These are phyloP conservation scores for Heteractis magnifica DNA, from an alignment of 92 coral and sea anemone genomes.

Conservation along the genomic window DNA sequence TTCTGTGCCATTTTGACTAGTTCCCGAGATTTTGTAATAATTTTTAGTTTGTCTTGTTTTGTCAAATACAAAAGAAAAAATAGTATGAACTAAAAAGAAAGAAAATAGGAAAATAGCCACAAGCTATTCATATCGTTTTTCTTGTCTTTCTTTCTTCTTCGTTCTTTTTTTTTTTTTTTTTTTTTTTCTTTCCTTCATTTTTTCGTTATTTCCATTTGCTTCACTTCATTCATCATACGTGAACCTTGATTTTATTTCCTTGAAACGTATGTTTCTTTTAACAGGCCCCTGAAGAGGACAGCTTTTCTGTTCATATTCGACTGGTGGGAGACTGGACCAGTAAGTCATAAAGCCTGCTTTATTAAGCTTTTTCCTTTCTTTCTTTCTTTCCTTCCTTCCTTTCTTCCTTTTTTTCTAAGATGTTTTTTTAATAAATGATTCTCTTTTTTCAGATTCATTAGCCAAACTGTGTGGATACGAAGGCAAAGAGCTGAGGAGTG, in stretches of 20 bases:
- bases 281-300: slow-evolving; percentile 95
- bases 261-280: neutral
- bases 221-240: neutral
- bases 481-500: slow-evolving; percentile 54
- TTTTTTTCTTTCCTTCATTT: neutral
- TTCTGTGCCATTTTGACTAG: too few relatives aligned
- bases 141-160: too few relatives aligned
- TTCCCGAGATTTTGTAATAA: too few relatives aligned
- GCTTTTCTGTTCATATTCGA: slow-evolving; percentile 89
- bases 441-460: slow-evolving; percentile 39
- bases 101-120: too few relatives aligned
- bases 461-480: slow-evolving; percentile 69
- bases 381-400: neutral
- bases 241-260: neutral
- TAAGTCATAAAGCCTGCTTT: slow-evolving; percentile 10
- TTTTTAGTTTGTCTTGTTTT: too few relatives aligned
- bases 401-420: neutral
- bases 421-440: neutral
- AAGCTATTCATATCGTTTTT: too few relatives aligned
- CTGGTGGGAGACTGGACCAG: slow-evolving; percentile 97
- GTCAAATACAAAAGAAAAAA: too few relatives aligned
- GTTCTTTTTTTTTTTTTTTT: too few relatives aligned
- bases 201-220: neutral
- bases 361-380: neutral
- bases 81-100: too few relatives aligned